Conservation (phyloP, 2,113 vertebrate species). For the Kryptolebias marmoratus region DNA sequence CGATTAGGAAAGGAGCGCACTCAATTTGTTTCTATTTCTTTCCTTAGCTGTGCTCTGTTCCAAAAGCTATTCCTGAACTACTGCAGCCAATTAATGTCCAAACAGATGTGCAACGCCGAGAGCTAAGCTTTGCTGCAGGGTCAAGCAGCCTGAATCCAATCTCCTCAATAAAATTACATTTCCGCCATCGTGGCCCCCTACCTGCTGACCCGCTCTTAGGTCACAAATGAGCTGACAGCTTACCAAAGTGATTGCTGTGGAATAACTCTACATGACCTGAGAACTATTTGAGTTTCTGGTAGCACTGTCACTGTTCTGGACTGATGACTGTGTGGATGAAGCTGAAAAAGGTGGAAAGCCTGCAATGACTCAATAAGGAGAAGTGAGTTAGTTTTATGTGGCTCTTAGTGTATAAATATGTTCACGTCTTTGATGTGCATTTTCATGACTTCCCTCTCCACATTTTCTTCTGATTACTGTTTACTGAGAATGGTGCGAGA, state of each 20-base stretch:
- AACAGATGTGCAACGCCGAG: constrained; percentile 68
- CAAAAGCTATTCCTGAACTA: constrained; percentile 56
- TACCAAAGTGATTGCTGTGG: constrained; percentile 34
- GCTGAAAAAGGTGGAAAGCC: constrained; percentile 1
- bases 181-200: constrained; percentile 61
- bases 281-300: background rate
- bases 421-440: constrained; percentile 57
- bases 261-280: constrained; percentile 34
- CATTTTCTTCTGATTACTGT: constrained; percentile 64
- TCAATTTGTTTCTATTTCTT: constrained; percentile 26
- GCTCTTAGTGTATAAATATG: constrained; percentile 39
- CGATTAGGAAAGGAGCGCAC: constrained; percentile 67
- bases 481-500: constrained; percentile 52
- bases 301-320: background rate
- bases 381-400: constrained; percentile 17
- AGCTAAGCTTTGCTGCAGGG: constrained; percentile 70
- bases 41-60: constrained; percentile 20
- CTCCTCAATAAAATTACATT: constrained; percentile 76
- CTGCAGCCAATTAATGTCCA: constrained; percentile 78
- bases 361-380: constrained; percentile 33
- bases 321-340: constrained; percentile 6
- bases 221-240: constrained; percentile 26
- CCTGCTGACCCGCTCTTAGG: constrained; percentile 49
- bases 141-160: constrained; percentile 74
- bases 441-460: constrained; percentile 32